Base-by-base conservation (phyloP, 2,113 vertebrate species). In the cattle (Bos taurus) region DNA sequence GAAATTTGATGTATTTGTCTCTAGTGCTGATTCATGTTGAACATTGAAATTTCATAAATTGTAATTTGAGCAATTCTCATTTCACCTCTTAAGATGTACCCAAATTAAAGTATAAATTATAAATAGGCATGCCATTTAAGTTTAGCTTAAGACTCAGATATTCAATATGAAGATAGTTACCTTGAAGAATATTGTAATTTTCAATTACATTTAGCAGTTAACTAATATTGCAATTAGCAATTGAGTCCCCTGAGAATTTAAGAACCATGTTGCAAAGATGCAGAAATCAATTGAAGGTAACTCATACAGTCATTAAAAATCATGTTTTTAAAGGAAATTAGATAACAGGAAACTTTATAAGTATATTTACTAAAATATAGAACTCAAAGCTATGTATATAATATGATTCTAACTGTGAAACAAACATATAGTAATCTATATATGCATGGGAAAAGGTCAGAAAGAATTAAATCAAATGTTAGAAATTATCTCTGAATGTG, bases 111-210 rank as follows among this genome's bases (percentile, higher is more conserved):
- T 67, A 48, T 46, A 74, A 74, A 67, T 89, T 81, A 43, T 87
- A 95, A 93, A 90, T 60, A 95, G 33, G 33, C 6, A 59, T 77
- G 7, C 48, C 46, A 59, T 94, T 90, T 94, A 88, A 52, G 13
- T 60, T 96, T 88, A 59, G 13, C 78, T 95, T 97, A 87, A 93
- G 52, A 57, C 17, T 83, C 40, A 92, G n/a, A 10, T 93, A 82
- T 57, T 93, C 46, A 82, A 13, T 46, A 40, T 90, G 60, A 78
- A 86, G 89, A 60, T 54, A 48, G 19, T 90, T 95, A 81, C 30
- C 43, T 4, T 82, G 71, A 87, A 40, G 48, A 91, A 82, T 77
- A 40, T 33, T 90, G 57, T 64, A 95, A 59, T 71, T 71, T 71
- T 71, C n/a, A 23, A 5, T 71, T 71, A 40, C 67, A 23, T 40